Evolutionary conservation across 2,797 vertebrate species (phyloP), one percentile per base, ranked within the genome.

Genomic region (Adrianichthys oophorus): DNA sequence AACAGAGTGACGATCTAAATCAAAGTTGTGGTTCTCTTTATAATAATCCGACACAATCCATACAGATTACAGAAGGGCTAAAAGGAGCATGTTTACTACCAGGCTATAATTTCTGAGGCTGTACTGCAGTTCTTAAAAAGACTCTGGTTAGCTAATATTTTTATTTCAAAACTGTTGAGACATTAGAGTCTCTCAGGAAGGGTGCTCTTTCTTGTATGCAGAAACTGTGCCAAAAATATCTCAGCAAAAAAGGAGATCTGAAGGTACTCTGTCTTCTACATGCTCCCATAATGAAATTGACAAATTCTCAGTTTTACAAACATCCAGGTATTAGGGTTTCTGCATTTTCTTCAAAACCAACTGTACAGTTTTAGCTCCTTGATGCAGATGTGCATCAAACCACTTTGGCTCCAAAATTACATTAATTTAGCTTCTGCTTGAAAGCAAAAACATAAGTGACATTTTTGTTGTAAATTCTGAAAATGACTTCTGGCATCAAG

Each of bases 1-100:
- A 74, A 58, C 62, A 58, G 62, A 70, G 49, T 41, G 54, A 72
- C 51, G 55, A 78, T 67, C 58, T 53, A 42, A 78, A 84, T 68
- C 65, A 76, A 79, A 85, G 59, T 72, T 79, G 56, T 60, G 62
- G 59, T 60, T 67, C 64, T 76, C 72, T 79, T 81, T 67, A 65
- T 37, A 48, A 70, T 80, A 87, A 86, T 80, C 76, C 52, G 1
- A 15, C 26, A 41, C 62, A 85, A 87, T 71, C 76, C 24, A 47
- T 32, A 48, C 61, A 76, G 63, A 83, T 64, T 66, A 65, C 26
- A 57, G 62, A 83, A 76, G 58, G 45, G 56, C 59, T 42, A 42
- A 19, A 71, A 41, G 53, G 17, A 24, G 24, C n/a, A 46, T 48
- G 65, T 63, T 69, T 62, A 45, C 59, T 50, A 49, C 41, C 13